phyloP scores from a whole-genome alignment of 2,888 invertebrate species.

The Mermis nigrescens region DNA sequence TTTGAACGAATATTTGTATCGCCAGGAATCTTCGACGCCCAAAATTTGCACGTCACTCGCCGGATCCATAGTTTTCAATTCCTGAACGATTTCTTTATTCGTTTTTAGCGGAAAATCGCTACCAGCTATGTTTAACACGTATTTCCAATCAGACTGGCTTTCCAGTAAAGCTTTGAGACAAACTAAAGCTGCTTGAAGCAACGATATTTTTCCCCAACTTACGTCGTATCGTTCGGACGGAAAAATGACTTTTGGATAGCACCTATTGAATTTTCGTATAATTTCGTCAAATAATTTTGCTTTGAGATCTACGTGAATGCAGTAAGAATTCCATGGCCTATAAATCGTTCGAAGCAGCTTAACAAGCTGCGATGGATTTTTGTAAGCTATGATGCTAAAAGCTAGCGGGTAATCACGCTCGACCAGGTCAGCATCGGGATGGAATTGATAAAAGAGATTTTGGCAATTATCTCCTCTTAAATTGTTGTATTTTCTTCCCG shows the following conservation, averaged over 20 bases:
- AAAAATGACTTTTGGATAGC: constrained; percentile 2
- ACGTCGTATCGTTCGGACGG: neutral
- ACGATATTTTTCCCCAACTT: constrained; percentile 9
- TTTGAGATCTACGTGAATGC: constrained; percentile 11
- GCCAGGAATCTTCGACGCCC: constrained; percentile 1
- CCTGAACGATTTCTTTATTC: constrained; percentile 7
- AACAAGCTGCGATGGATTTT: neutral
- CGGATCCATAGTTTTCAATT: neutral
- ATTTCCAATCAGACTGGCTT: neutral
- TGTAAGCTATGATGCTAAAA: constrained; percentile 6
- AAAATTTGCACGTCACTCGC: constrained; percentile 6
- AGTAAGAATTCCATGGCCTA: constrained; percentile 11
- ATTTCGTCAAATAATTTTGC: neutral
- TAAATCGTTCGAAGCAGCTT: constrained; percentile 5
- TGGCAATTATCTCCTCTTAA: too few species aligned
- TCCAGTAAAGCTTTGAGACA: constrained; percentile 1
- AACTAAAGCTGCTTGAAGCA: constrained; percentile 7
- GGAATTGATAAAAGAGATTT: too few species aligned
- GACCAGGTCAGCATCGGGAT: too few species aligned
- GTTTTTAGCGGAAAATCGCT: constrained; percentile 11
- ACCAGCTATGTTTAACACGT: constrained; percentile 12
- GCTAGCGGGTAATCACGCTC: constrained; percentile 8
- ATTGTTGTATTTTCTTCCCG: too few species aligned
- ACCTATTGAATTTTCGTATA: neutral
- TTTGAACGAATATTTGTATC: constrained; percentile 3